Percentiles rank a stretch among this genome's conserved stretches.
Evolutionary conservation across 2,113 vertebrate species (phyloP).

Genomic region (Pseudopodoces humilis): DNA sequence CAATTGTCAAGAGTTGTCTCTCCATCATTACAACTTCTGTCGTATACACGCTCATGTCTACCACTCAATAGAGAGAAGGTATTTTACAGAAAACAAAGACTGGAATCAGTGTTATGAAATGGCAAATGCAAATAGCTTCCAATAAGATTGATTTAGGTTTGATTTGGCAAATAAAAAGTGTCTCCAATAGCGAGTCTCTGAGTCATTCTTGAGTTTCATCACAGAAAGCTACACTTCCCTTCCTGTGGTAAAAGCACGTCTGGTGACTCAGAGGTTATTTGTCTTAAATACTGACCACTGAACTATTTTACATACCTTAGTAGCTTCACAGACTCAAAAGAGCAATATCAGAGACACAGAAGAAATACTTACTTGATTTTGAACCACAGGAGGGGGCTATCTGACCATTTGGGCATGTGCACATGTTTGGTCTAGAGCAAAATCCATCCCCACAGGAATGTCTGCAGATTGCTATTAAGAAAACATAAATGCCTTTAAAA

Average conservation of each 20-base stretch:
- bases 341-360: neutral
- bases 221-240: neutral
- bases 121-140: neutral
- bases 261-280: constrained; percentile 27
- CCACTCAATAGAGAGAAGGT: neutral
- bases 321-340: neutral
- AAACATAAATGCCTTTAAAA: constrained; percentile 52
- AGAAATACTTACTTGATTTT: constrained; percentile 88
- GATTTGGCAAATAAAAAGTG: neutral
- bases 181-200: neutral
- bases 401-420: constrained; percentile 95
- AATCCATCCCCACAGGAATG: constrained; percentile 98
- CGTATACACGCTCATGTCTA: neutral
- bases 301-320: neutral
- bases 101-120: neutral
- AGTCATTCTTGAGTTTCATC: constrained; percentile 13
- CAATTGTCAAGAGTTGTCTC: neutral
- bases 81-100: neutral
- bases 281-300: neutral
- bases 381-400: constrained; percentile 93
- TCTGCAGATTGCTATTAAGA: constrained; percentile 90
- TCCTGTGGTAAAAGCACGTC: neutral
- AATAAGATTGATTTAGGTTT: neutral
- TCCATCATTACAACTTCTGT: neutral
- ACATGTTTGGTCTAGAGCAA: constrained; percentile 99